Evolutionary conservation across 2,113 vertebrate species (phyloP), one percentile per base, ranked within the genome.

Genomic region (Circaetus cinerascens): DNA sequence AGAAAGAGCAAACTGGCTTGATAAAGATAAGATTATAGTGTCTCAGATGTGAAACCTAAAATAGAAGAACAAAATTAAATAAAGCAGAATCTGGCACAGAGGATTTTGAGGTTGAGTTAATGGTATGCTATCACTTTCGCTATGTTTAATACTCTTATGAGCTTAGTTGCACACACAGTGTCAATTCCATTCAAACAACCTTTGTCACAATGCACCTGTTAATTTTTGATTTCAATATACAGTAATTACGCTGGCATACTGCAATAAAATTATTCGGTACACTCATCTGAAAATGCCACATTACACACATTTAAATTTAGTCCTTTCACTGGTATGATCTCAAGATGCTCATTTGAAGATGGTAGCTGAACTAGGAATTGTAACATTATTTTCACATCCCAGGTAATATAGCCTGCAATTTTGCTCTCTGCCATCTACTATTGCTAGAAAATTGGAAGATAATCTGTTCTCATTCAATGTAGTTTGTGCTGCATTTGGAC

Each of bases 11-110:
- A 96, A 93, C 80, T 50, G 26, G 41, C 67, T 92, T 96, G 93
- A 97, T 97, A 86, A 97, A 96, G 79, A 94, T 91, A 96, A 97
- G 87, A 95, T 94, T 66, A 84, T 56, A 45, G 38, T n/a, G 57
- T 66, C 90, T 96, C 66, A 63, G 72, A 82, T 90, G 51, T 88
- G 88, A 95, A 97, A 95, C 14, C 32, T 90, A 53, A 95, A 96
- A 96, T 69, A 91, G 85, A 95, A 83, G 38, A 95, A 92, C 55
- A 67, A 86, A 97, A 95, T 97, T 89, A 93, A 96, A 96, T 91
- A 77, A 82, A 93, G 13, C 30, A 75, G 38, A 88, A 72, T 67
- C 19, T 85, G 79, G 11, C 41, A 79, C 55, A 59, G 76, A 93
- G 83, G 93, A 77, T 89, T 96, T 87, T 88, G 56, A 82, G 77